Conservation (phyloP, 2,888 invertebrate genomes). For the Archips xylosteana region DNA sequence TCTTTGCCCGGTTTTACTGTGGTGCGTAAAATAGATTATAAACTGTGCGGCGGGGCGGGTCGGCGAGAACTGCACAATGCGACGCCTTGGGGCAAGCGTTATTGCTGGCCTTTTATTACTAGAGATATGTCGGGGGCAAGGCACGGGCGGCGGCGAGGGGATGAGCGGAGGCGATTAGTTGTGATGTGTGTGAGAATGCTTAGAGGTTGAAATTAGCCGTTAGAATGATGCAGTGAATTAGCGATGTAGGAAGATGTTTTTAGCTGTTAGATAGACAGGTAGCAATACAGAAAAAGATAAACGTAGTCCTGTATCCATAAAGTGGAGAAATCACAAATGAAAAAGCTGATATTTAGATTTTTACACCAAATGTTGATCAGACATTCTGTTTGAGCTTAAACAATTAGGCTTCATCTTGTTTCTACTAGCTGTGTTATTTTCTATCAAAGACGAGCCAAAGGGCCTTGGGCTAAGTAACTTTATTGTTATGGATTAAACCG, state of each 20-base stretch:
- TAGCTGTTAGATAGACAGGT: too few species aligned
- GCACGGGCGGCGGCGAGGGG: neutral
- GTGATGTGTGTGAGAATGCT: neutral
- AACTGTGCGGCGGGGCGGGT: slow-evolving; percentile 42
- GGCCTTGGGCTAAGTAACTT: neutral
- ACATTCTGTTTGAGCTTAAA: too few species aligned
- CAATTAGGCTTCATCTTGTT: neutral
- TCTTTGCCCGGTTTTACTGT: slow-evolving; percentile 39
- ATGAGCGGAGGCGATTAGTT: slow-evolving; percentile 4
- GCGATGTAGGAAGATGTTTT: too few species aligned
- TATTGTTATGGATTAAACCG: neutral
- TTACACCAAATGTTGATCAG: too few species aligned
- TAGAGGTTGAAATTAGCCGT: too few species aligned
- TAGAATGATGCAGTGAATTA: too few species aligned
- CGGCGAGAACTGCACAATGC: slow-evolving; percentile 59
- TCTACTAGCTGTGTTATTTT: neutral
- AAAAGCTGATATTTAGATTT: too few species aligned
- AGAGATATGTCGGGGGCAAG: slow-evolving; percentile 17
- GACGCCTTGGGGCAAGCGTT: slow-evolving; percentile 65
- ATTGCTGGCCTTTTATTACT: slow-evolving; percentile 49
- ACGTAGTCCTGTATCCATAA: too few species aligned
- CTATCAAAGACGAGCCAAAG: neutral
- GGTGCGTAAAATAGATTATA: slow-evolving; percentile 62
- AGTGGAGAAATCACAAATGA: too few species aligned
- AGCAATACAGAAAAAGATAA: too few species aligned